Base-by-base conservation (phyloP, 2,797 vertebrate species). In the Urophycis tenuis region DNA sequence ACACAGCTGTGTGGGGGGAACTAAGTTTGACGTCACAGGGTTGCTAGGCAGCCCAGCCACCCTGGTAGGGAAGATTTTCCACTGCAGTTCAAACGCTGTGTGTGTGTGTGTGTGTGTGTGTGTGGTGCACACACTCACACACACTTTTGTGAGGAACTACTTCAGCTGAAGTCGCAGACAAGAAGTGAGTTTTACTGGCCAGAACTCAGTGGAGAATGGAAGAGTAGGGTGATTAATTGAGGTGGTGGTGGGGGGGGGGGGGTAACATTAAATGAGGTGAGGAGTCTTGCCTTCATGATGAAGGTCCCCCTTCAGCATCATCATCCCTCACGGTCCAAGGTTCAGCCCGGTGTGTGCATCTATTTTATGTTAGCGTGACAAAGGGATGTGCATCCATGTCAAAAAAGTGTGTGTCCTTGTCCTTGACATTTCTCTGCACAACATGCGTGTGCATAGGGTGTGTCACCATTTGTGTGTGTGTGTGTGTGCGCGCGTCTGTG, bases 51-150 rank as follows among this genome's bases (percentile, higher is more conserved):
- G 93, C 93, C 49, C 49, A 77, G 89, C 88, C 90, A 91, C 92
- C 84, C 90, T 89, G 92, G 93, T 89, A 89, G 89, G 86, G 90
- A 93, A 94, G 91, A 92, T 94, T 94, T 94, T 94, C 94, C 94
- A 94, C 90, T 94, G 92, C 88, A 87, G 86, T 75, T 72, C 82
- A 87, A 87, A 88, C 80, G 82, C 14, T 30, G 74, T 74, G 75
- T 78, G 25, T 36, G 36, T 30, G 70, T 35, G 69, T 74, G 60
- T 80, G 69, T 74, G 78, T 78, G 78, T 77, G 76, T 76, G 39
- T 75, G 78, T 76, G 76, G 73, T 72, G 77, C 33, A 29, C 30
- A 30, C 14, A 30, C 31, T 30, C 32, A 45, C 49, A 30, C 32
- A 31, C 60, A 34, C 41, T 33, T 74, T 25, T 74, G 39, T 75